phyloP scores from a whole-genome alignment of 2,888 invertebrate species.

The Drosophila paramelanica region DNA sequence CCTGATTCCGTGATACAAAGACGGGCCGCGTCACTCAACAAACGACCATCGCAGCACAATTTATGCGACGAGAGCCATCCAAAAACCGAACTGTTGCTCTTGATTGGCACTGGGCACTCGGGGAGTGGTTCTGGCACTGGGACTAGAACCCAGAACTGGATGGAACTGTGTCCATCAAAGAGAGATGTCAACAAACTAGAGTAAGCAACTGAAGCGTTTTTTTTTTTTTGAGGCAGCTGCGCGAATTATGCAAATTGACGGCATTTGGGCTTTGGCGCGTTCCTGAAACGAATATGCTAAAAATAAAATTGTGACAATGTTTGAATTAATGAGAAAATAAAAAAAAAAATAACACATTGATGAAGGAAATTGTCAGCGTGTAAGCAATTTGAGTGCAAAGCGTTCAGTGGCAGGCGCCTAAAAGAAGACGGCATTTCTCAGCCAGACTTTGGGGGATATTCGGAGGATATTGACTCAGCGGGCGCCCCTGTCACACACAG shows the following conservation, averaged over 20 bases:
- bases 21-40: constrained; percentile 37
- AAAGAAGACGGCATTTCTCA: constrained; percentile 5
- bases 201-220: constrained; percentile 13
- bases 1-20: constrained; percentile 31
- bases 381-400: constrained; percentile 43
- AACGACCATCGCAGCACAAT: constrained; percentile 43
- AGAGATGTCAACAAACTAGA: constrained; percentile 65
- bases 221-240: constrained; percentile 24
- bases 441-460: constrained; percentile 1
- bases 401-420: constrained; percentile 12
- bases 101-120: constrained; percentile 26
- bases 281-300: constrained; percentile 33
- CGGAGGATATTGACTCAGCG: constrained; percentile 27
- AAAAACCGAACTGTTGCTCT: constrained; percentile 34
- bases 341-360: constrained; percentile 12
- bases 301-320: constrained; percentile 41
- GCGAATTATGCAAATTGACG: constrained; percentile 68
- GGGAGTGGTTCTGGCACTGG: constrained; percentile 12
- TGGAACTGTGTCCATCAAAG: constrained; percentile 55
- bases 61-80: constrained; percentile 47
- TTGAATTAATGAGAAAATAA: constrained; percentile 59
- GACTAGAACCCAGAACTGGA: background rate
- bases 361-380: constrained; percentile 18
- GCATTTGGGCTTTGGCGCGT: constrained; percentile 31
- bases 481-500: constrained; percentile 25